A percentile compares a stretch with the other conserved stretches of the same genome.
Conservation (phyloP, 2,797 vertebrate genomes). For the Thunnus albacares region DNA sequence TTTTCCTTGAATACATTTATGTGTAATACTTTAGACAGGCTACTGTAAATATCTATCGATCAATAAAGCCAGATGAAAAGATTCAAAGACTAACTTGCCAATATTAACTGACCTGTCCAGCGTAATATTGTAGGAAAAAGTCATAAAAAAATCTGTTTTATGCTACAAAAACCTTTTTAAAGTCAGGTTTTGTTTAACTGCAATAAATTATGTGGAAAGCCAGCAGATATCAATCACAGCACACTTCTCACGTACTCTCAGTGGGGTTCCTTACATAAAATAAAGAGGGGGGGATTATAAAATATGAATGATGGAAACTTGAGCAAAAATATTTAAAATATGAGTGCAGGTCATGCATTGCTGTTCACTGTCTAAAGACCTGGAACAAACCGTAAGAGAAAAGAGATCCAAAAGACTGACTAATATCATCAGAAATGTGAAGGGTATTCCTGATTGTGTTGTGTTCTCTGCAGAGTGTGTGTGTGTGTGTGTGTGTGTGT, state of each 20-base stretch:
- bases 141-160: slow-evolving; percentile 3
- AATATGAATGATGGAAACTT: slow-evolving; percentile 49
- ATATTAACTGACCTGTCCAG: neutral
- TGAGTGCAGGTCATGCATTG: neutral
- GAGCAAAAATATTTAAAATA: slow-evolving; percentile 22
- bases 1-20: neutral
- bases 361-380: neutral
- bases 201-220: slow-evolving; percentile 47
- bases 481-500: slow-evolving; percentile 3
- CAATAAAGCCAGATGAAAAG: neutral
- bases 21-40: neutral
- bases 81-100: neutral
- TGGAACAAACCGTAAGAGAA: neutral
- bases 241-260: slow-evolving; percentile 43
- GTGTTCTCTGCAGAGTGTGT: neutral
- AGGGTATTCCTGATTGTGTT: slow-evolving; percentile 34
- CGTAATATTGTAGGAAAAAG: neutral
- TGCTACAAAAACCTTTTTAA: slow-evolving; percentile 27
- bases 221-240: slow-evolving; percentile 52
- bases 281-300: slow-evolving; percentile 43
- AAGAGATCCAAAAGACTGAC: slow-evolving; percentile 1
- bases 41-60: neutral
- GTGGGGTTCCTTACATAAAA: slow-evolving; percentile 45
- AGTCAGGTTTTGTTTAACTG: slow-evolving; percentile 35
- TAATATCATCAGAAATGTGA: slow-evolving; percentile 22